Conservation (phyloP, 2,113 vertebrate species). For the Argyrosomus japonicus region DNA sequence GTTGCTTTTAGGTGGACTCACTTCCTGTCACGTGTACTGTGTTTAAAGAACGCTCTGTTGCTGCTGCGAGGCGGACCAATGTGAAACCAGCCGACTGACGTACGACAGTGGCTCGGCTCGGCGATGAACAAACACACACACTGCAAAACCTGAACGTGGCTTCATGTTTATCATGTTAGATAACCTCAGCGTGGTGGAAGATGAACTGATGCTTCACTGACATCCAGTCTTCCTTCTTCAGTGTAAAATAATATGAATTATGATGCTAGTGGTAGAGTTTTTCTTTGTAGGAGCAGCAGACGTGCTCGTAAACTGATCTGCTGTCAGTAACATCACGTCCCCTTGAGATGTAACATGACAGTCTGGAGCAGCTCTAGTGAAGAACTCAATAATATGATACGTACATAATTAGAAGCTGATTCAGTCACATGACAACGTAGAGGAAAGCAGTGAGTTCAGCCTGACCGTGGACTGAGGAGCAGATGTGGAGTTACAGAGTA, state of each 20-base stretch:
- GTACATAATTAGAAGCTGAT: neutral
- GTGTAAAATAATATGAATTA: neutral
- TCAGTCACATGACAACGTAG: neutral
- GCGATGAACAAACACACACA: neutral
- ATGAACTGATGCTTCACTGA: neutral
- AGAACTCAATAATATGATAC: neutral
- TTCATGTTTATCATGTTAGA: neutral
- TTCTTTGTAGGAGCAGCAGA: neutral
- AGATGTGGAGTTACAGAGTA: neutral
- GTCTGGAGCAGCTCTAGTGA: neutral
- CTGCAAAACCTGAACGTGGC: neutral
- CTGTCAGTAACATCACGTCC: too few species aligned
- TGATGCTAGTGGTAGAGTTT: neutral
- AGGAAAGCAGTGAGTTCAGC: neutral
- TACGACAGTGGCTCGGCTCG: neutral
- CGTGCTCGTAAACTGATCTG: neutral
- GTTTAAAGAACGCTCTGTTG: conserved; percentile 6
- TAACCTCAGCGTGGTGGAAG: neutral
- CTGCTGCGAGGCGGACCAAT: neutral
- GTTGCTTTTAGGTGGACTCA: neutral
- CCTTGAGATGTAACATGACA: neutral
- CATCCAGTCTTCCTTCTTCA: neutral
- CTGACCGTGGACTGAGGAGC: neutral
- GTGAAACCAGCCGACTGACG: neutral
- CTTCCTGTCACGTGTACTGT: neutral